These are phyloP conservation scores for Steatocranus sp. DNA, from an alignment of 2,797 vertebrate genomes.

Conservation along the genomic window DNA sequence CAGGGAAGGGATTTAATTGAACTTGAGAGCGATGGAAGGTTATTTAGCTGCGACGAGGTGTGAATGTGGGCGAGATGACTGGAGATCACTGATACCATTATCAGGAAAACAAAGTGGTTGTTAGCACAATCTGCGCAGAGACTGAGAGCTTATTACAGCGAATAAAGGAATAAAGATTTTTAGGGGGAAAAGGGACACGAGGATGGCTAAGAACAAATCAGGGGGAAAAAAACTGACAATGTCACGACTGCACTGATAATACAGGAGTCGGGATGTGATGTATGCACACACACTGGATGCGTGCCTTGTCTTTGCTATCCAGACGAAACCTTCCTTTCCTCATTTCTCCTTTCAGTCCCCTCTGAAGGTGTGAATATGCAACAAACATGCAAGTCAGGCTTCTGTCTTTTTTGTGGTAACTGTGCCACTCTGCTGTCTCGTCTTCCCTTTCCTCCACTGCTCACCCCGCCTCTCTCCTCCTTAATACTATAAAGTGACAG, in stretches of 20 bases:
- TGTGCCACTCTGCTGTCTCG: conserved; percentile 47
- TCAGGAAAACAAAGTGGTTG: conserved; percentile 59
- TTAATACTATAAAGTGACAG: conserved; percentile 61
- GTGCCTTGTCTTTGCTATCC: neutral
- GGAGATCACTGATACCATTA: conserved; percentile 64
- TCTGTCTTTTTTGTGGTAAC: conserved; percentile 41
- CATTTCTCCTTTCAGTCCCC: neutral
- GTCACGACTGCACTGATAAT: neutral
- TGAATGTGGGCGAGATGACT: conserved; percentile 62
- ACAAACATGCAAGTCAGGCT: conserved; percentile 49
- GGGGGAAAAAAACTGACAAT: neutral
- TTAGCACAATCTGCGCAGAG: conserved; percentile 27
- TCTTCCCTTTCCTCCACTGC: conserved; percentile 29
- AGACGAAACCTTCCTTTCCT: neutral
- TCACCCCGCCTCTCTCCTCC: conserved; percentile 50
- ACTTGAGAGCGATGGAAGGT: conserved; percentile 71
- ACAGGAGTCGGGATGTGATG: neutral
- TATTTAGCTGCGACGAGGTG: conserved; percentile 61
- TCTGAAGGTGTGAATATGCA: conserved; percentile 23
- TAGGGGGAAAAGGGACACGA: neutral
- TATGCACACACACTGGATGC: neutral
- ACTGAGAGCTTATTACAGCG: conserved; percentile 22
- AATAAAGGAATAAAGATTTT: conserved; percentile 3
- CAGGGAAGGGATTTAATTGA: conserved; percentile 71
- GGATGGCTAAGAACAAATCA: neutral